Percentiles rank a stretch among this genome's conserved stretches.
phyloP scores from a whole-genome alignment of 2,888 invertebrate species.

The Andrena flavipes region DNA sequence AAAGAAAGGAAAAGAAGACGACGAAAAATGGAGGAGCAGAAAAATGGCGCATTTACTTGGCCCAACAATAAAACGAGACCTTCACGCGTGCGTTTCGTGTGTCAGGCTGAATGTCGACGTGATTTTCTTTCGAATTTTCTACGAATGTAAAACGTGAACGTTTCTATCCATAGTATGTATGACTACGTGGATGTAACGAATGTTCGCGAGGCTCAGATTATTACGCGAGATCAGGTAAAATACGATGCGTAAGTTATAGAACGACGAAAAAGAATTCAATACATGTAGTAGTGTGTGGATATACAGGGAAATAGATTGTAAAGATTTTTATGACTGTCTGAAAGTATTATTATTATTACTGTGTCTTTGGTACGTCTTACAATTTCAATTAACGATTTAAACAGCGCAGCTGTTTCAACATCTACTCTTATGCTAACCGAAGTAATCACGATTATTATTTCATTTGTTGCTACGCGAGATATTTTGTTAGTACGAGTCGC shows the following conservation, averaged over 20 bases:
- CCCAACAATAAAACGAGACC: conserved; percentile 31
- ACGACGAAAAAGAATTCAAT: conserved; percentile 60
- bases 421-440: conserved; percentile 14
- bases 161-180: conserved; percentile 56
- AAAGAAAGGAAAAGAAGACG: not conserved
- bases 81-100: conserved; percentile 42
- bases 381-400: conserved; percentile 22
- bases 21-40: not conserved
- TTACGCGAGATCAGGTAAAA: conserved; percentile 36
- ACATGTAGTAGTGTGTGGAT: conserved; percentile 68
- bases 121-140: conserved; percentile 28
- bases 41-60: conserved; percentile 27
- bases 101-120: conserved; percentile 25
- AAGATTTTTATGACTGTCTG: conserved; percentile 66
- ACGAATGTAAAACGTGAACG: conserved; percentile 42
- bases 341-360: conserved; percentile 53
- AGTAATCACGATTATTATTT: conserved; percentile 13
- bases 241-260: conserved; percentile 52
- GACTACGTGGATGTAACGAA: conserved; percentile 56
- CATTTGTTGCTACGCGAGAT: conserved; percentile 15
- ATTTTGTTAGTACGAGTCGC: conserved; percentile 27
- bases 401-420: conserved; percentile 48
- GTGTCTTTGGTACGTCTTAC: conserved; percentile 46
- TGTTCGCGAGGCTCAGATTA: conserved; percentile 42
- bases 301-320: conserved; percentile 71